These are phyloP conservation scores for Cynopterus sphinx DNA, from an alignment of 2,797 vertebrate genomes.

Conservation along the genomic window DNA sequence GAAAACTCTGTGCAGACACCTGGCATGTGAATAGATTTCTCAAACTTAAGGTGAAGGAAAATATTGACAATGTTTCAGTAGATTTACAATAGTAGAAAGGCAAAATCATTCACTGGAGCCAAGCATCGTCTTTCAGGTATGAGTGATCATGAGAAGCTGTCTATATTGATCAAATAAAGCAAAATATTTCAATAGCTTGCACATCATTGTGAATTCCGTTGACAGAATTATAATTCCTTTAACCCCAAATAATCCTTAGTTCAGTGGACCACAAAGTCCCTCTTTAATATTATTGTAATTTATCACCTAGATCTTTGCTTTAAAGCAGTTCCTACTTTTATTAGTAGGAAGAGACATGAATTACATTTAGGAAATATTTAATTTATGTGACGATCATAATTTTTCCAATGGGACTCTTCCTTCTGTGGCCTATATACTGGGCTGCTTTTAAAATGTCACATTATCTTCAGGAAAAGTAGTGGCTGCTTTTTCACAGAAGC, in stretches of 20 bases:
- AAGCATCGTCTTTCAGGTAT: neutral
- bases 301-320: conserved; percentile 22
- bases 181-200: conserved; percentile 25
- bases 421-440: conserved; percentile 27
- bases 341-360: conserved; percentile 26
- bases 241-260: conserved; percentile 44
- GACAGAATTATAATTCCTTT: conserved; percentile 53
- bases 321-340: conserved; percentile 49
- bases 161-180: conserved; percentile 44
- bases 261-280: conserved; percentile 15
- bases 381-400: conserved; percentile 47
- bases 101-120: neutral
- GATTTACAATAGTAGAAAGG: conserved; percentile 20
- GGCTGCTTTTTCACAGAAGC: conserved; percentile 12
- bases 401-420: neutral
- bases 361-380: conserved; percentile 65
- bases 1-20: neutral
- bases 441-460: conserved; percentile 58
- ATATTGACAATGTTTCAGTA: conserved; percentile 29
- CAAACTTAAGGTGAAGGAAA: neutral
- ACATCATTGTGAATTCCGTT: conserved; percentile 39
- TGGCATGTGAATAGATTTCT: neutral
- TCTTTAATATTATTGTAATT: conserved; percentile 53
- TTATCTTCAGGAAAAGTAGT: conserved; percentile 65
- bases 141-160: neutral